Evolutionary conservation across 2,888 invertebrate species (phyloP), one percentile per base, ranked within the genome.

Genomic region (Stomorhina lunata): DNA sequence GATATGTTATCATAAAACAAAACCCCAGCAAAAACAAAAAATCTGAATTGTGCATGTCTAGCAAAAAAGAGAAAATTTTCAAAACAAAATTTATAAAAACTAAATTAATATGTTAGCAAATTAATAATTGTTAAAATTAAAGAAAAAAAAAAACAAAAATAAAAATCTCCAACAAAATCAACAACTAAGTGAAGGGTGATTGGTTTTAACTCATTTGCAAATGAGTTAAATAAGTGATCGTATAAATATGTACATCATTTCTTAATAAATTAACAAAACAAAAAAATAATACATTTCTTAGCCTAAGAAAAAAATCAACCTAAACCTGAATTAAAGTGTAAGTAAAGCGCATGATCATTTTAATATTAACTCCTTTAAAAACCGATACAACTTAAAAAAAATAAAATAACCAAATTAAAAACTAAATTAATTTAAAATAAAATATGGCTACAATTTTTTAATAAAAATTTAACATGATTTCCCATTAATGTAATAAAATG

Each of bases 261-360:
- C 37, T 25, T 45, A 22, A n/a, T 34, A 69, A 57, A 22, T 45
- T 22, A 40, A 25, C 6, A 2, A 57, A n/a, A 68, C 22, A 27
- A 12, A 29, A 40, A 65, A 65, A 34, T 50, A 68, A 63, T 50
- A 20, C 50, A 32, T 68, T 4, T 43, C 76, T 77, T 77, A 77
- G 1, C 40, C 25, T 48, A 63, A 63, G 20, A 34, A 50, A 57
- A 37, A 22, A 27, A 66, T 3, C 17, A 73, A 50, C 73, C 81
- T 81, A 73, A 73, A 81, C 78, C 81, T 73, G 27, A 43, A 59
- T 68, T 78, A 78, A 73, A 63, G 50, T 76, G 76, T 68, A 17
- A 68, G 63, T 68, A 79, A n/a, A n/a, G n/a, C n/a, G 79, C 71
- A 59, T 22, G 22, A 37, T 10, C 63, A 34, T 10, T 37, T 27